These are phyloP conservation scores for Lathronympha strigana DNA, from an alignment of 2,888 invertebrate genomes.

Conservation along the genomic window DNA sequence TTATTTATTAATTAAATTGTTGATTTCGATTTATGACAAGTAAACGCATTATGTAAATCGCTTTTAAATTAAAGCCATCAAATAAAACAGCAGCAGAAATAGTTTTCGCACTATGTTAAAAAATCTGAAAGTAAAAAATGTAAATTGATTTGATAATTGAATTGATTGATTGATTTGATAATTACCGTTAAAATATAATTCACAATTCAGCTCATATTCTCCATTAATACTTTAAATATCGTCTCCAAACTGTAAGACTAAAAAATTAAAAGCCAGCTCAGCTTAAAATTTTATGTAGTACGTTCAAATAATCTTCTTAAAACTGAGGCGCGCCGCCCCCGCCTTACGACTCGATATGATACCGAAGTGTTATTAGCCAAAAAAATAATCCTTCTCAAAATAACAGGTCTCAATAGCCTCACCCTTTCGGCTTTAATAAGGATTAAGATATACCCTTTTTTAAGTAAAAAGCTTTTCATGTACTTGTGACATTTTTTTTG, in stretches of 20 bases:
- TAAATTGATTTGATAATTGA: neutral
- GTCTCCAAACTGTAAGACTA: conserved; percentile 24
- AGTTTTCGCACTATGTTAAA: neutral
- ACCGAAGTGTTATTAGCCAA: conserved; percentile 54
- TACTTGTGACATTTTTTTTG: conserved; percentile 64
- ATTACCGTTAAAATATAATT: neutral
- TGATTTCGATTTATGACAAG: neutral
- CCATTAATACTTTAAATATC: conserved; percentile 23
- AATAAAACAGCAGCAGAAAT: too few species aligned
- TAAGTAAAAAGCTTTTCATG: conserved; percentile 79
- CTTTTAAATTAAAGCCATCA: neutral
- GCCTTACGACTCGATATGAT: conserved; percentile 73
- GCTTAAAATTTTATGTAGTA: conserved; percentile 41
- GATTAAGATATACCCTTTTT: conserved; percentile 81
- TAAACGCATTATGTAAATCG: neutral
- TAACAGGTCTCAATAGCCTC: conserved; percentile 75
- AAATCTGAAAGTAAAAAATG: too few species aligned
- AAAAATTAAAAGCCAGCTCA: conserved; percentile 40
- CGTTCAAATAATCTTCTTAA: conserved; percentile 61
- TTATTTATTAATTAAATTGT: conserved; percentile 1
- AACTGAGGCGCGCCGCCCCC: conserved; percentile 49
- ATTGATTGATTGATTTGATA: too few species aligned
- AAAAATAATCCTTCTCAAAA: conserved; percentile 67
- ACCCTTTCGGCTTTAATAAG: conserved; percentile 77
- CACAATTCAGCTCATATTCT: neutral